These are phyloP conservation scores for Lepidochrysops patricia DNA, from an alignment of 2,888 invertebrate genomes.

Conservation along the genomic window DNA sequence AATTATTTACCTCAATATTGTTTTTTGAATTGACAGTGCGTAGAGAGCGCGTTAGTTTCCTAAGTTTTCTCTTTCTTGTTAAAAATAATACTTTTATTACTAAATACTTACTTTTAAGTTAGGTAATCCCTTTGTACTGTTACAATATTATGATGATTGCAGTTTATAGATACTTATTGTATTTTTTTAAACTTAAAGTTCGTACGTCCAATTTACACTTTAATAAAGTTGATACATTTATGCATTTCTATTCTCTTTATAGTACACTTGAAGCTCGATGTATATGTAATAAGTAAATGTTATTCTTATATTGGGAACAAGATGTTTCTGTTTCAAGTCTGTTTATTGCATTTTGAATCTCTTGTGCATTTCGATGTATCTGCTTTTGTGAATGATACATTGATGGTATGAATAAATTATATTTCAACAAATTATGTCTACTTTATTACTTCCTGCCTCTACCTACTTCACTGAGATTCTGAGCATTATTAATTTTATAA, in stretches of 20 bases:
- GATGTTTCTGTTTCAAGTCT: constrained; percentile 43
- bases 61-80: constrained; percentile 14
- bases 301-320: constrained; percentile 46
- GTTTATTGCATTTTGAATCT: constrained; percentile 60
- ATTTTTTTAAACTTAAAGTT: constrained; percentile 50
- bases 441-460: constrained; percentile 20
- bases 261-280: constrained; percentile 47
- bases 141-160: constrained; percentile 36
- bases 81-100: constrained; percentile 11
- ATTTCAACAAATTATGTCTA: constrained; percentile 40
- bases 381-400: constrained; percentile 62
- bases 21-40: constrained; percentile 13
- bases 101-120: constrained; percentile 48
- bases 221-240: constrained; percentile 41
- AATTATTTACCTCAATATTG: constrained; percentile 14
- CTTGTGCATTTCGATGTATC: constrained; percentile 63
- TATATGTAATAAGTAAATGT: constrained; percentile 54
- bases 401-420: constrained; percentile 55
- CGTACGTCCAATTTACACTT: constrained; percentile 64
- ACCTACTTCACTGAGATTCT: no score
- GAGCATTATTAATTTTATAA: no score
- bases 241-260: constrained; percentile 53
- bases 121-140: constrained; percentile 57
- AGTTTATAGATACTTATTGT: constrained; percentile 47
- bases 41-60: constrained; percentile 10